These are phyloP conservation scores for Alentia gelatinosa DNA, from an alignment of 2,888 invertebrate genomes.

Conservation along the genomic window DNA sequence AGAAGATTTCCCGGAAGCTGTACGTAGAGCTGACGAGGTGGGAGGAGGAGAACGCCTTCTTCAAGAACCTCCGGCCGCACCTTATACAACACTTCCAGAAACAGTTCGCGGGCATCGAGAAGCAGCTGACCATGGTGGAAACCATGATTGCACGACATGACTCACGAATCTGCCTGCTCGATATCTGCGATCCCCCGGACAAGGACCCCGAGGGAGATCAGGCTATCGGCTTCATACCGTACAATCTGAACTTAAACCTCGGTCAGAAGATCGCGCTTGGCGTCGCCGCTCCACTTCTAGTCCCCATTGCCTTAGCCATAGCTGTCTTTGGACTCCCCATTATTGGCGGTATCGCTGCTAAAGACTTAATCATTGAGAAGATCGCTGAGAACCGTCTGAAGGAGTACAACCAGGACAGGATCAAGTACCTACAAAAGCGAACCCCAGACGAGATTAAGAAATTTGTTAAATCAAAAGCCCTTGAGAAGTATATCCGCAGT, in stretches of 20 bases:
- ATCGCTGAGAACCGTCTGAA: constrained; percentile 63
- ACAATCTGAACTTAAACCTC: constrained; percentile 59
- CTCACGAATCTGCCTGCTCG: constrained; percentile 53
- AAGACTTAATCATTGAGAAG: constrained; percentile 62
- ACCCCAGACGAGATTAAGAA: constrained; percentile 64
- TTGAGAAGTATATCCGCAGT: constrained; percentile 58
- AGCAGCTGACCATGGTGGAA: constrained; percentile 66
- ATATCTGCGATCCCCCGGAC: constrained; percentile 53
- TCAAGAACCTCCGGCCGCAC: constrained; percentile 64
- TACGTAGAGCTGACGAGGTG: constrained; percentile 60
- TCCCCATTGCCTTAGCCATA: constrained; percentile 68
- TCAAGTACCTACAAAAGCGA: constrained; percentile 61
- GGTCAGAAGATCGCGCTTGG: constrained; percentile 63
- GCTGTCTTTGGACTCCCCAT: constrained; percentile 67
- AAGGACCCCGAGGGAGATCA: constrained; percentile 26
- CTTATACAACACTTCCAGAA: constrained; percentile 64
- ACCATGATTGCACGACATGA: constrained; percentile 64
- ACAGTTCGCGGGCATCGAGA: constrained; percentile 68
- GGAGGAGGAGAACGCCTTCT: constrained; percentile 66
- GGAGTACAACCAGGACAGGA: constrained; percentile 60
- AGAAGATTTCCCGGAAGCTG: constrained; percentile 55
- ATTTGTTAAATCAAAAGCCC: constrained; percentile 59
- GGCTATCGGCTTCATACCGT: constrained; percentile 52
- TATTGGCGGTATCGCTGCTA: constrained; percentile 66
- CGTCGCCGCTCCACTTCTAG: constrained; percentile 65